These are phyloP conservation scores for Burhinus oedicnemus DNA, from an alignment of 2,113 vertebrate species.

Conservation along the genomic window DNA sequence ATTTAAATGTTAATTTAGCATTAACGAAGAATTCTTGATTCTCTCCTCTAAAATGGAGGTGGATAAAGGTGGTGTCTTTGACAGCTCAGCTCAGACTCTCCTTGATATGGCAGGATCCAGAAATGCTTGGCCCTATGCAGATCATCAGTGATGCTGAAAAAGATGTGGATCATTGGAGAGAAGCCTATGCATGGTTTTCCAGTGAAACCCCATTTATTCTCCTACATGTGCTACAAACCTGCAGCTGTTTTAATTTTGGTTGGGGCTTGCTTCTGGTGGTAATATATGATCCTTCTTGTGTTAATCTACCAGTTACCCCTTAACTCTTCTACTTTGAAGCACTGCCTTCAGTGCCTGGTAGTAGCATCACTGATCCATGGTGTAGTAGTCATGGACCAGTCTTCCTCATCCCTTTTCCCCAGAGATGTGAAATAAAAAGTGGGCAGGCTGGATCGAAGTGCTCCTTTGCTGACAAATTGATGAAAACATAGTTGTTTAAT, in stretches of 20 bases:
- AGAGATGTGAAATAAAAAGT: background rate
- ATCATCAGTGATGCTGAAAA: background rate
- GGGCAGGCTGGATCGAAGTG: background rate
- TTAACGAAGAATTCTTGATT: conserved; percentile 51
- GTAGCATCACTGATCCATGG: background rate
- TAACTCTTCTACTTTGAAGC: background rate
- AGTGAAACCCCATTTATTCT: background rate
- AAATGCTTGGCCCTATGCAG: background rate
- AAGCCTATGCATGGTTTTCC: background rate
- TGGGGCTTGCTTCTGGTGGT: background rate
- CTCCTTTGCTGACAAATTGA: background rate
- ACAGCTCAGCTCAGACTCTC: conserved; percentile 18
- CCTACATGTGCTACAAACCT: background rate
- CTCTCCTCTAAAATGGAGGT: conserved; percentile 41
- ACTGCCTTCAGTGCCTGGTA: background rate
- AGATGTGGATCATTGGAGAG: background rate
- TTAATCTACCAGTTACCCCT: background rate
- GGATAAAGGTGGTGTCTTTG: conserved; percentile 51
- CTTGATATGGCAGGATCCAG: background rate
- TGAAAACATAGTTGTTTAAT: background rate
- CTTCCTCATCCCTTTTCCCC: background rate
- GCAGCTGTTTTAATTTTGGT: background rate
- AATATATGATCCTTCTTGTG: background rate
- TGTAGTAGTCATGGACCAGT: background rate
- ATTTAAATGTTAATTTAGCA: conserved; percentile 64